Evolutionary conservation across 2,113 vertebrate genomes (phyloP).

Genomic region (Corvus moneduloides): DNA sequence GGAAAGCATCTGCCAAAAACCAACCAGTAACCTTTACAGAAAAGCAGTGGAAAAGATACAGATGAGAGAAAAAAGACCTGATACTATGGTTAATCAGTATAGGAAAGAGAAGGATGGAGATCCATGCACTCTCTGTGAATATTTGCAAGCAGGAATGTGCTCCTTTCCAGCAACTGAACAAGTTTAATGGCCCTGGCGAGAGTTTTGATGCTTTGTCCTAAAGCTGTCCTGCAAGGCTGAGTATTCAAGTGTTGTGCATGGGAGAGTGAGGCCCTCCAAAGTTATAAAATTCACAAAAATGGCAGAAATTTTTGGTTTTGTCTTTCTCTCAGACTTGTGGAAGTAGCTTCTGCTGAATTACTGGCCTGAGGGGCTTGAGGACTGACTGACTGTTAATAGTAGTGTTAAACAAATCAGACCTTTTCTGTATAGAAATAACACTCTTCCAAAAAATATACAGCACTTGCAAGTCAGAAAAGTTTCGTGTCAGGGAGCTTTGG

Average conservation of each 20-base stretch:
- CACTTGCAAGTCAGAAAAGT: background rate
- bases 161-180: background rate
- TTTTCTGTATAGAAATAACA: background rate
- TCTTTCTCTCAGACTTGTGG: background rate
- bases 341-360: background rate
- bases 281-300: background rate
- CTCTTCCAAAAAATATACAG: background rate
- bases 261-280: background rate
- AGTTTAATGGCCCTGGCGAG: fast-evolving
- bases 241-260: background rate
- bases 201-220: background rate
- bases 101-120: background rate
- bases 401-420: background rate
- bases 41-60: background rate
- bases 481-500: fast-evolving
- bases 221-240: background rate
- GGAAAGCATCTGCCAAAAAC: background rate
- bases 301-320: background rate
- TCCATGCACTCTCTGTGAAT: fast-evolving
- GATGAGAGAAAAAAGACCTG: background rate
- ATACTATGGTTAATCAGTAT: background rate
- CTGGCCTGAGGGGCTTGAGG: background rate
- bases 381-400: background rate
- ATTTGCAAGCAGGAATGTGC: background rate
- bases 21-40: background rate